Percentiles rank a stretch among this genome's conserved stretches.
Evolutionary conservation across 1,140 invertebrate genomes (phyloP).

Genomic region (Neotoxoptera formosana): DNA sequence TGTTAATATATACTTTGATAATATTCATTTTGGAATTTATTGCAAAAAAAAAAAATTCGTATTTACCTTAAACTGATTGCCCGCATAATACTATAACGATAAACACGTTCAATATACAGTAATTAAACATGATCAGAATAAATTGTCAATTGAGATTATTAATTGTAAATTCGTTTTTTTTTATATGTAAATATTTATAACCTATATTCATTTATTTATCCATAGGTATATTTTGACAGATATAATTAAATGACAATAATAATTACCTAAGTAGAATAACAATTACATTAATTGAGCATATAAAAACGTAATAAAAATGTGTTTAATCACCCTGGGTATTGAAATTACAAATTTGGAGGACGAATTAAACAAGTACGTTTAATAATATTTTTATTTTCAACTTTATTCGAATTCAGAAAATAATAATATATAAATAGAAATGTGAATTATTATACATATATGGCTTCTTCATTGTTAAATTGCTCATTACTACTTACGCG

Average conservation of each 20-base stretch:
- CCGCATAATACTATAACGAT: not conserved
- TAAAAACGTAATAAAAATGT: not conserved
- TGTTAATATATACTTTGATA: not conserved
- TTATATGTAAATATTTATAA: not conserved
- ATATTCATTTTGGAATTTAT: conserved; percentile 39
- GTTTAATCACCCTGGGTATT: not conserved
- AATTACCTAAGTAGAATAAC: conserved; percentile 14
- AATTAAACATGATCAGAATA: not conserved
- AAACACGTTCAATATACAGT: conserved; percentile 6
- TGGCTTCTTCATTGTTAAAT: not conserved
- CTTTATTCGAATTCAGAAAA: not conserved
- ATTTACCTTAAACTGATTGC: not conserved
- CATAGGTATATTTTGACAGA: not conserved
- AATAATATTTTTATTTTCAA: not conserved
- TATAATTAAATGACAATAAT: not conserved
- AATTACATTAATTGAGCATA: not conserved
- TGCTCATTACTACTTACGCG: not conserved
- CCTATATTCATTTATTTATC: not conserved
- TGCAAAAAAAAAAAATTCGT: conserved; percentile 27
- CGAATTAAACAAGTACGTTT: not conserved
- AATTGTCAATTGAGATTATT: not conserved
- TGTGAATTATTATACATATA: not conserved
- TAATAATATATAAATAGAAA: not conserved
- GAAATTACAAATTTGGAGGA: not conserved
- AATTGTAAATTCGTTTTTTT: not conserved